These are phyloP conservation scores for Drosophila picticornis DNA, from an alignment of 2,888 invertebrate species.

Conservation along the genomic window DNA sequence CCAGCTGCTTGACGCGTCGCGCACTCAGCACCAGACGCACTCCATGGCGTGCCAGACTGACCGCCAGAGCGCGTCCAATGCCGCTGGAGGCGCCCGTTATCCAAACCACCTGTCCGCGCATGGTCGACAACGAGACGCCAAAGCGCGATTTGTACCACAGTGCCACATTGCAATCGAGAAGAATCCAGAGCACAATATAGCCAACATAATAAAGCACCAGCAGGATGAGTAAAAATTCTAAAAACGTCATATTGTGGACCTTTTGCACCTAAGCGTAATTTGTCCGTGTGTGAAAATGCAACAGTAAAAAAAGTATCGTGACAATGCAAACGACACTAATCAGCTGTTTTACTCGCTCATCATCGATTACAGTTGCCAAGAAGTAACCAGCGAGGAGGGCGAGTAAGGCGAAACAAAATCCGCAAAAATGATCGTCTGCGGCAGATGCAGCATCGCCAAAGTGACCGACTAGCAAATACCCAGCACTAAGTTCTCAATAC, in stretches of 20 bases:
- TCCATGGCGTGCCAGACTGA: conserved; percentile 88
- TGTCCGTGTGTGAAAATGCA: neutral
- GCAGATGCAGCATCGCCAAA: neutral
- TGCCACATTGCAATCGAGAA: conserved; percentile 88
- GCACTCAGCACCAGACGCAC: conserved; percentile 90
- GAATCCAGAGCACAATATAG: conserved; percentile 86
- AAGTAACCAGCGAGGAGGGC: neutral
- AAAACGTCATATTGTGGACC: conserved; percentile 73
- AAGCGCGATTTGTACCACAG: conserved; percentile 87
- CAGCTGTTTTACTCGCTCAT: conserved; percentile 42
- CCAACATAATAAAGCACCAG: conserved; percentile 86
- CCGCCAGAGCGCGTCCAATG: conserved; percentile 91
- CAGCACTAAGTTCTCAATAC: neutral
- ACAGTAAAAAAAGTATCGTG: neutral
- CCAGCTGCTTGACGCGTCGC: conserved; percentile 88
- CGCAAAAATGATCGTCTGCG: neutral
- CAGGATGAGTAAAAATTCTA: conserved; percentile 80
- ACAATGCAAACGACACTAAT: conserved; percentile 22
- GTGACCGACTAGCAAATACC: neutral
- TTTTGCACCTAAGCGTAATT: conserved; percentile 36
- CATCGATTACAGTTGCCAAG: neutral
- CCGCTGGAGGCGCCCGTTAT: conserved; percentile 94
- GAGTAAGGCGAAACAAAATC: neutral
- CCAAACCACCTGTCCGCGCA: conserved; percentile 91
- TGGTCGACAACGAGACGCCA: conserved; percentile 87